Conservation (phyloP, 1,140 invertebrate species). For the Procambarus clarkii region DNA sequence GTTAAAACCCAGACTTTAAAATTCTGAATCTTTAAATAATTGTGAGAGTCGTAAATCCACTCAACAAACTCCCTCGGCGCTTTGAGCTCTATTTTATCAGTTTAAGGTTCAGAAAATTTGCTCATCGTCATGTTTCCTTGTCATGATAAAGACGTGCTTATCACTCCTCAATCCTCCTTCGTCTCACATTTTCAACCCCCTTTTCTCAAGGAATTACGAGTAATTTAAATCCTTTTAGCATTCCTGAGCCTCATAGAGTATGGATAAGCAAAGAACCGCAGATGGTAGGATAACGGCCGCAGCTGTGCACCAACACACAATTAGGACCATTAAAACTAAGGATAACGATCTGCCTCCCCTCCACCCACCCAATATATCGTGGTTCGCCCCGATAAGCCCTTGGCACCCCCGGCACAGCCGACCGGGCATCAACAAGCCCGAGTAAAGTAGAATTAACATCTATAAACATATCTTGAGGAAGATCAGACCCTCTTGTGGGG, state of each 20-base stretch:
- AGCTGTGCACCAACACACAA: background rate
- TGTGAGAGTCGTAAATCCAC: too few species aligned
- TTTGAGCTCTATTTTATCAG: background rate
- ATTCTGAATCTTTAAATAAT: too few species aligned
- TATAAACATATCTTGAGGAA: constrained; percentile 39
- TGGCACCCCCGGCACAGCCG: background rate
- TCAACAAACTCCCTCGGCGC: too few species aligned
- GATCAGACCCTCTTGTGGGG: constrained; percentile 26
- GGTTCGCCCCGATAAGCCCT: background rate
- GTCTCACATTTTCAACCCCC: background rate
- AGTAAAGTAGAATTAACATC: constrained; percentile 32
- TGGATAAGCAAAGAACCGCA: background rate
- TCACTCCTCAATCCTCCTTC: background rate
- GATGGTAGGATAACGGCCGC: background rate
- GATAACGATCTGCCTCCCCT: background rate
- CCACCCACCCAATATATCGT: background rate
- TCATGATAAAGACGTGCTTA: background rate
- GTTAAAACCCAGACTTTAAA: too few species aligned
- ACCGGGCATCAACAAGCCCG: background rate
- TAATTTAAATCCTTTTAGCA: constrained; percentile 5
- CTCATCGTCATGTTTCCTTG: background rate
- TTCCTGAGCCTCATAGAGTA: background rate
- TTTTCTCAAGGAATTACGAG: background rate
- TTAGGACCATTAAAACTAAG: constrained; percentile 9
- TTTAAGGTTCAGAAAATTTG: background rate